phyloP scores from a whole-genome alignment of 2,797 vertebrate species.

The Pogonophryne albipinna region DNA sequence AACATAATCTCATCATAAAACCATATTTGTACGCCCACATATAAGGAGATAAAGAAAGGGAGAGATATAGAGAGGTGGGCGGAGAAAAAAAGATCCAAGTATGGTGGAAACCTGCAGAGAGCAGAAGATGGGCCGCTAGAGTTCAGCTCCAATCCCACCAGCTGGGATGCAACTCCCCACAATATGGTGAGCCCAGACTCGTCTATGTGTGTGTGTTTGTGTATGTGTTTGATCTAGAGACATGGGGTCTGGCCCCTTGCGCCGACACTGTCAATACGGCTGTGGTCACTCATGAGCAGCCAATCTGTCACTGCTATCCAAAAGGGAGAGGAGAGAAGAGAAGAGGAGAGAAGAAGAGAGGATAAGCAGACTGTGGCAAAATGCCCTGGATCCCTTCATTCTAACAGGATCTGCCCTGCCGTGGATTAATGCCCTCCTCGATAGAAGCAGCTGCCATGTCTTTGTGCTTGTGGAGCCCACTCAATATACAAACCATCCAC shows the following conservation, averaged over 20 bases:
- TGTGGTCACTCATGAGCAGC: constrained; percentile 62
- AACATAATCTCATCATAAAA: constrained; percentile 59
- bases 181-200: constrained; percentile 66
- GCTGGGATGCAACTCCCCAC: constrained; percentile 73
- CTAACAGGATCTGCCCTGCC: constrained; percentile 59
- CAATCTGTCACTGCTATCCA: constrained; percentile 42
- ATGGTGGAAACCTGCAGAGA: constrained; percentile 46
- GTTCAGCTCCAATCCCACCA: constrained; percentile 60
- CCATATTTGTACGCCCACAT: constrained; percentile 23
- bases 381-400: constrained; percentile 64
- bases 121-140: constrained; percentile 44
- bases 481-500: constrained; percentile 45
- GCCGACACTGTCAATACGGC: constrained; percentile 63
- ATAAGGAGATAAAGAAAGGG: constrained; percentile 8
- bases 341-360: constrained; percentile 7
- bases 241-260: constrained; percentile 58
- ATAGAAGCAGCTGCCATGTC: constrained; percentile 62
- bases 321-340: constrained; percentile 34
- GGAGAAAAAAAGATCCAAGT: constrained; percentile 4
- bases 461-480: constrained; percentile 31
- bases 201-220: constrained; percentile 18
- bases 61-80: background rate
- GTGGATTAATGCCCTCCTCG: constrained; percentile 67
- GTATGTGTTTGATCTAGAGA: constrained; percentile 58
- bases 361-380: constrained; percentile 58